These are phyloP conservation scores for Agonum fuliginosum DNA, from an alignment of 2,888 invertebrate genomes.

Conservation along the genomic window DNA sequence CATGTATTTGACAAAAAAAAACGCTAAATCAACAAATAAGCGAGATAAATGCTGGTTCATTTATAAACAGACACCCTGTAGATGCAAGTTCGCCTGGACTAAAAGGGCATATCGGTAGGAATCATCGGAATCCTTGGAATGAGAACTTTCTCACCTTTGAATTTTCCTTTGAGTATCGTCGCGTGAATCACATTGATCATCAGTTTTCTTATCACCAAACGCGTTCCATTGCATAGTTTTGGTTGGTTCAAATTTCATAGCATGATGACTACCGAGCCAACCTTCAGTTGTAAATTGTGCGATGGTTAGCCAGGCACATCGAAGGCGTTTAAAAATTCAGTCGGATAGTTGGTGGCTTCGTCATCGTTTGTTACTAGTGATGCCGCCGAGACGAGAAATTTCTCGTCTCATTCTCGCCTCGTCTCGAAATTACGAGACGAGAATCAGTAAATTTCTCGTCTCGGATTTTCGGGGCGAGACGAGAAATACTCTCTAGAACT, in stretches of 20 bases:
- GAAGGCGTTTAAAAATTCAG: slow-evolving; percentile 63
- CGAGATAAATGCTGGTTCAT: too few species aligned
- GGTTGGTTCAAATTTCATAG: slow-evolving; percentile 59
- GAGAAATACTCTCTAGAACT: too few species aligned
- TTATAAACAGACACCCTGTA: too few species aligned
- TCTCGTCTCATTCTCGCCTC: too few species aligned
- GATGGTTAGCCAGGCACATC: slow-evolving; percentile 61
- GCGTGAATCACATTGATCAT: slow-evolving; percentile 61
- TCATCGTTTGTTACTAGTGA: slow-evolving; percentile 58
- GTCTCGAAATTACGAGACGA: too few species aligned
- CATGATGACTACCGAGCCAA: slow-evolving; percentile 55
- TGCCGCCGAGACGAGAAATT: too few species aligned
- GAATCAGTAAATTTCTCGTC: too few species aligned
- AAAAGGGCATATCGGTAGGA: slow-evolving; percentile 64
- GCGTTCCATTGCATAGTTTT: slow-evolving; percentile 60
- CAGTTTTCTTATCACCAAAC: slow-evolving; percentile 58
- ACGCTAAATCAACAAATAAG: too few species aligned
- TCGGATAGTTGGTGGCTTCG: slow-evolving; percentile 62
- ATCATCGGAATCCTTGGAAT: slow-evolving; percentile 64
- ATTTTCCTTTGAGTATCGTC: slow-evolving; percentile 61
- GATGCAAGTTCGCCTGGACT: too few species aligned
- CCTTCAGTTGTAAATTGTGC: slow-evolving; percentile 61
- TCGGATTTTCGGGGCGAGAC: too few species aligned
- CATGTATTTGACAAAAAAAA: too few species aligned
- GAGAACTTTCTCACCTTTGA: slow-evolving; percentile 58